Percentiles rank a stretch among this genome's conserved stretches.
These are phyloP conservation scores for Lysandra bellargus DNA, from an alignment of 2,888 invertebrate genomes.

Conservation along the genomic window DNA sequence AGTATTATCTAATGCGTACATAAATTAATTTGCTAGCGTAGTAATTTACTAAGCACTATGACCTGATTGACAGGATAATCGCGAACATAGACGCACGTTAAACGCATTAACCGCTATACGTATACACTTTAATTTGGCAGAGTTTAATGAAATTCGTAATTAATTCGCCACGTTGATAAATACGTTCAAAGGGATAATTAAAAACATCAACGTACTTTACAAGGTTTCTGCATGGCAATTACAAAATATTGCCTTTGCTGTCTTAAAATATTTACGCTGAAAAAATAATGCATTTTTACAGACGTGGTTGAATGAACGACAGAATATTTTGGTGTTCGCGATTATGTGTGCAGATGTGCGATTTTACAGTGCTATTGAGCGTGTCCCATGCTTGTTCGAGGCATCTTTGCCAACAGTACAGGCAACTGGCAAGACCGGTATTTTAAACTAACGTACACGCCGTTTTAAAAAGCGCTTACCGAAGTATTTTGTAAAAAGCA, in stretches of 20 bases:
- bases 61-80: conserved; percentile 29
- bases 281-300: no score
- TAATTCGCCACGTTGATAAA: background rate
- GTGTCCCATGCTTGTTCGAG: no score
- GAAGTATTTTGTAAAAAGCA: background rate
- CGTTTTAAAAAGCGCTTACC: no score
- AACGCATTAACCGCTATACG: background rate
- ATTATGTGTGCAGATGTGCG: no score
- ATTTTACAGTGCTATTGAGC: no score
- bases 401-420: no score
- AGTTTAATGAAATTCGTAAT: background rate
- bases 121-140: background rate
- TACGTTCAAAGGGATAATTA: background rate
- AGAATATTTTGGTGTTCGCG: no score
- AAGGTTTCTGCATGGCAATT: background rate
- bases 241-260: no score
- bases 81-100: conserved; percentile 4
- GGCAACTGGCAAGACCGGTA: no score
- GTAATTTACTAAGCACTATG: conserved; percentile 27
- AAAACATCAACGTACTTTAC: background rate
- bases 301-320: no score
- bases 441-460: no score
- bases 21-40: background rate
- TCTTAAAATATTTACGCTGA: no score
- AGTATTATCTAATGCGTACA: background rate